Percentiles rank a stretch among this genome's conserved stretches.
Conservation (phyloP, 2,888 invertebrate species). For the Rhagonycha fulva region DNA sequence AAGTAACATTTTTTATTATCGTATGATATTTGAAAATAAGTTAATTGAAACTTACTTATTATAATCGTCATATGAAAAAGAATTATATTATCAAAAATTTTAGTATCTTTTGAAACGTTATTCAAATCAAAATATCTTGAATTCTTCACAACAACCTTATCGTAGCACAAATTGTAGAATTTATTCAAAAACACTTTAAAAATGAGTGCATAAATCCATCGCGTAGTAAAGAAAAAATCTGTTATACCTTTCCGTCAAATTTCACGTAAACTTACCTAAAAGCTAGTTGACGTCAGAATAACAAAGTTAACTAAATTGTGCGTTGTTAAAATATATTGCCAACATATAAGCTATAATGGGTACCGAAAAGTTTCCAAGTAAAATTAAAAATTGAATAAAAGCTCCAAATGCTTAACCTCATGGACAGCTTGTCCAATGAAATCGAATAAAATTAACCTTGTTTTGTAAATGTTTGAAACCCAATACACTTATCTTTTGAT, state of each 20-base stretch:
- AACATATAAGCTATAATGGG: background rate
- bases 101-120: background rate
- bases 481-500: background rate
- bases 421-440: background rate
- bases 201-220: background rate
- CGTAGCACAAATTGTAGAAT: background rate
- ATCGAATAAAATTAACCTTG: background rate
- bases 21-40: no score
- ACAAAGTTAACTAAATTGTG: constrained; percentile 8
- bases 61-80: no score
- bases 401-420: background rate
- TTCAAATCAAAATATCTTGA: background rate
- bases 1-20: no score
- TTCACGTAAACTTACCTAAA: constrained; percentile 5
- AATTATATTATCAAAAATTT: background rate
- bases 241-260: background rate
- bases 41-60: no score
- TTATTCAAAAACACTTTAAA: background rate
- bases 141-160: background rate
- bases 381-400: background rate
- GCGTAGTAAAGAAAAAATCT: background rate
- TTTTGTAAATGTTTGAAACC: background rate
- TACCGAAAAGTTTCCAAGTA: background rate
- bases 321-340: background rate
- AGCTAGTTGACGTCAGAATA: constrained; percentile 13